Base-by-base conservation (phyloP, 2,888 invertebrate species). In the Arenicola marina region DNA sequence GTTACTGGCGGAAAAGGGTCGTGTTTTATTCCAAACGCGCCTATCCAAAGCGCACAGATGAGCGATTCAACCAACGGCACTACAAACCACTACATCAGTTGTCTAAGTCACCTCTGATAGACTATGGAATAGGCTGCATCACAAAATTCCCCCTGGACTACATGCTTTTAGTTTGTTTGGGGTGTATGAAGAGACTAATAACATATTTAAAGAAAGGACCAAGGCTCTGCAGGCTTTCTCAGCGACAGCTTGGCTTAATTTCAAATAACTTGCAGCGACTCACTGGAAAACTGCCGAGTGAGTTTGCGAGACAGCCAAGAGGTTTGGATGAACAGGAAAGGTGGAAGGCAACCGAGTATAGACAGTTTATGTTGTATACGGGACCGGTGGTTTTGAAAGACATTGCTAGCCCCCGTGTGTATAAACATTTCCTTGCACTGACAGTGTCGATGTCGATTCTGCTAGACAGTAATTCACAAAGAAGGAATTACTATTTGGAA, bases 101-200 rank as follows among this genome's bases (percentile, higher is more conserved):
- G 48, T 67, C 66, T 0, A 29, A 7, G 7, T 68, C 69, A 21
- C 72, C 73, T 32, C 63, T 74, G 11, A 54, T 18, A 21, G 58
- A 63, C 7, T 34, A 70, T 7, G 29, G 61, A 15, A 51, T 73
- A 51, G 65, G 69, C 1, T 55, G 73, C 56, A 64, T 75, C 15
- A 29, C 57, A 11, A 63, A 70, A 53, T 70, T 78, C 65, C 70
- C 73, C 4, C 44, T 76, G 4, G 77, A 78, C 62, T 75, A 73
- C 44, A 78, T 79, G 78, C 78, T 78, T 59, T 65, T 73, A 3
- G 70, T 74, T 2, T 76, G 74, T 51, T 56, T 76, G 7, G 78
- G 78, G 56, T 73, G 76, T 7, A 57, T 66, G 34, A 73, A 67
- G 59, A 55, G 67, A 31, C 28, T 72, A 1, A 26, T 74, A 28